Base-by-base conservation (phyloP, 2,888 invertebrate genomes). In the Ophioninae sp. region DNA sequence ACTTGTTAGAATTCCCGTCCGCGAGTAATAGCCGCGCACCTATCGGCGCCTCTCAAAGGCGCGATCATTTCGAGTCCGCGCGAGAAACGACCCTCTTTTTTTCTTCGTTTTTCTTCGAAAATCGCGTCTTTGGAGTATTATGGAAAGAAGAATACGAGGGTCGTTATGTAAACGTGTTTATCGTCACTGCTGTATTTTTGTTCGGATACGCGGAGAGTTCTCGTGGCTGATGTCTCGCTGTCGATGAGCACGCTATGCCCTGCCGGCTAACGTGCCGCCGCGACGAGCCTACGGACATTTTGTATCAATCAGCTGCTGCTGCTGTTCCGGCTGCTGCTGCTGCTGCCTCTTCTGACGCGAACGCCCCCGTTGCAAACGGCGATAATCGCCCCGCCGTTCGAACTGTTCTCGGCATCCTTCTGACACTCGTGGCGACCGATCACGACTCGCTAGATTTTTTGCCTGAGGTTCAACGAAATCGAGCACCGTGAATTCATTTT, bases 1-100 rank as follows among this genome's bases (percentile, higher is more conserved):
- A 89, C 86, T 90, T 87, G 89, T 88, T 88, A 87, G 86, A 88
- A 88, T 88, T 85, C 21, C 39, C 67, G 57, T 75, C 23, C 39
- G 17, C 65, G 39, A 37, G 39, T 6, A 39, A 39, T 41, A 61
- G 50, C 21, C 23, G 23, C 50, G 50, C 50, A 50, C 50, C 50
- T 17, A 17, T 50, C 17, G 50, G 50, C 50, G 50, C 50, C 50
- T 50, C 50, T 17, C 50, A 10, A 50, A 13, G 17, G 13, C 56
- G 56, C 69, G 69, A 62, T 59, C 41, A 50, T 50, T 59, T 17
- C 2, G 23, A 72, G 23, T 5, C 17, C 50, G 50, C 50, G 50
- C 50, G 50, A 17, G 50, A 50, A 30, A 50, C 17, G 50, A 17
- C 23, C 39, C 30, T 61, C 17, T 61, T 39, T 20, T 10, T 50